These are phyloP conservation scores for Drosophila funebris DNA, from an alignment of 1,140 invertebrate genomes.

Conservation along the genomic window DNA sequence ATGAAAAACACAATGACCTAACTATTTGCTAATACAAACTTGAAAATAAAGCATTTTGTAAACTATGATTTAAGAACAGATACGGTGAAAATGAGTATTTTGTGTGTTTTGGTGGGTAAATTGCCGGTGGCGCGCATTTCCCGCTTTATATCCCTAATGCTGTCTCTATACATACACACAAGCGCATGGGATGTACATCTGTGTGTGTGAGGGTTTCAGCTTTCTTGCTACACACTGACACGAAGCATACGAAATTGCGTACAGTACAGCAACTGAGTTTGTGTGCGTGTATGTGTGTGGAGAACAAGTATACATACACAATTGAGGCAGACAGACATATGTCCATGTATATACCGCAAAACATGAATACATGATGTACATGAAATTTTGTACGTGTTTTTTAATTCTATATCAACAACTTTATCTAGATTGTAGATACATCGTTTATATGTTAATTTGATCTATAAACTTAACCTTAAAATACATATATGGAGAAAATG, in stretches of 20 bases:
- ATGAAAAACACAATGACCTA: conserved; percentile 44
- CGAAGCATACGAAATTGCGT: conserved; percentile 8
- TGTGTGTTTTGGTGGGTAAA: conserved; percentile 35
- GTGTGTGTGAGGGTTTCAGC: conserved; percentile 34
- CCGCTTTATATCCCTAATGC: conserved; percentile 57
- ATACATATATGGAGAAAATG: conserved; percentile 16
- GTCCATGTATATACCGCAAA: not conserved
- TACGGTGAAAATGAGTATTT: conserved; percentile 6
- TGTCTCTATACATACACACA: conserved; percentile 14
- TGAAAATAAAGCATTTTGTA: conserved; percentile 76
- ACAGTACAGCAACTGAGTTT: conserved; percentile 29
- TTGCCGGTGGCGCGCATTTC: conserved; percentile 60
- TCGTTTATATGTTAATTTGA: not conserved
- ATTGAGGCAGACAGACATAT: conserved; percentile 15
- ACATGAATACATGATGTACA: not conserved
- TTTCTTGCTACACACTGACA: no score
- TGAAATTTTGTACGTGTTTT: not conserved
- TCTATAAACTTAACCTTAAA: conserved; percentile 41
- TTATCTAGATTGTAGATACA: not conserved
- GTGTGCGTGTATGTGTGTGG: conserved; percentile 36
- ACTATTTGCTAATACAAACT: conserved; percentile 45
- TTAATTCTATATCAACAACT: not conserved
- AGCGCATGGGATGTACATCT: not conserved
- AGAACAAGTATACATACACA: conserved; percentile 72
- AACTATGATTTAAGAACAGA: conserved; percentile 58